phyloP scores from a whole-genome alignment of 2,797 vertebrate genomes.

The Scyliorhinus canicula region DNA sequence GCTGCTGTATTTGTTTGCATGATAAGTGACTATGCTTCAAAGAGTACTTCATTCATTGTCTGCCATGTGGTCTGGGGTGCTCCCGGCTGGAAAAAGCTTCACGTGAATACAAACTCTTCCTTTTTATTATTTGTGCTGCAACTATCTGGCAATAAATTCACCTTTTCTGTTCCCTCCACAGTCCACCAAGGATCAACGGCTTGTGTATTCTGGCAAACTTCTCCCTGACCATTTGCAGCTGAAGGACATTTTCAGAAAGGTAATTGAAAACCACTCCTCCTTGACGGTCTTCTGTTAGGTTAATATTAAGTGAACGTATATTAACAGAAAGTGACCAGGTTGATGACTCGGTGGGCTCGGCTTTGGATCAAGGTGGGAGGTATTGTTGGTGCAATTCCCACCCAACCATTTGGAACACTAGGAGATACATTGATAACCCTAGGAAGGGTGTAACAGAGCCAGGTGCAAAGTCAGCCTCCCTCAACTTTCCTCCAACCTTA shows the following conservation, averaged over 20 bases:
- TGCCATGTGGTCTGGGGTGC: not conserved
- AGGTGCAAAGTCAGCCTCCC: no score
- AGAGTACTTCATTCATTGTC: not conserved
- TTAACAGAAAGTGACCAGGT: not conserved
- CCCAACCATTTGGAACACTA: no score
- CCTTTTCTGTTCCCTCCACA: slow-evolving; percentile 58
- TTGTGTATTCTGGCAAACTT: slow-evolving; percentile 93
- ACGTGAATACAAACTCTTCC: no score
- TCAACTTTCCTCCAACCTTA: no score
- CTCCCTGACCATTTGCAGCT: slow-evolving; percentile 85
- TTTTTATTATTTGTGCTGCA: not conserved
- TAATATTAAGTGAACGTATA: not conserved
- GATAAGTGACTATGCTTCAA: not conserved
- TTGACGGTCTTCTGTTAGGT: not conserved
- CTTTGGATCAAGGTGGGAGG: no score
- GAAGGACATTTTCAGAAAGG: slow-evolving; percentile 94
- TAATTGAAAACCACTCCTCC: slow-evolving; percentile 48
- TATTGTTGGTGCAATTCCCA: no score
- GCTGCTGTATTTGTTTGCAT: not conserved
- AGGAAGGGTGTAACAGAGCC: no score
- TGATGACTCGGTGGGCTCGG: no score
- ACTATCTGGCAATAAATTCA: not conserved
- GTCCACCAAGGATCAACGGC: slow-evolving; percentile 88
- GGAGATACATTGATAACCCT: no score
- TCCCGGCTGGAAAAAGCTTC: not conserved